phyloP scores from a whole-genome alignment of 2,888 invertebrate species.

The Papilio demoleus region DNA sequence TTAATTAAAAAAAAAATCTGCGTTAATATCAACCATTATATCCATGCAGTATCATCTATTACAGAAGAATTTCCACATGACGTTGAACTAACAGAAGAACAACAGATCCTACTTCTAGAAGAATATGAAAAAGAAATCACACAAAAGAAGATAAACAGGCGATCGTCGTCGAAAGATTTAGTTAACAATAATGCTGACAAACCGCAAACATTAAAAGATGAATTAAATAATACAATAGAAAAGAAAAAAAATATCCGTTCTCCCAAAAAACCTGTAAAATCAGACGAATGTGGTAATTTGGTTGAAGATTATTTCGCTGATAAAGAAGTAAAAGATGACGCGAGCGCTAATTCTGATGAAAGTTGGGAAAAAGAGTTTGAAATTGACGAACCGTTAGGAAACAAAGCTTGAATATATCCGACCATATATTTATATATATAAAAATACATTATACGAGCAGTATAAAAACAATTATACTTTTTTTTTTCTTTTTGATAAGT shows the following conservation, averaged over 20 bases:
- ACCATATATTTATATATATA: conserved; percentile 24
- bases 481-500: too few relatives aligned
- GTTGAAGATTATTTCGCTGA: conserved; percentile 82
- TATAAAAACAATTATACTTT: too few relatives aligned
- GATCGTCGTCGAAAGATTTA: conserved; percentile 59
- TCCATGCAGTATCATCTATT: conserved; percentile 47
- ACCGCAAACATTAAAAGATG: conserved; percentile 61
- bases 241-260: conserved; percentile 58
- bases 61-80: conserved; percentile 86
- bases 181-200: conserved; percentile 67
- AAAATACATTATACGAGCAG: conserved; percentile 4
- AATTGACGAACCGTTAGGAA: conserved; percentile 66
- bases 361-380: conserved; percentile 86
- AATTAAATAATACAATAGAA: conserved; percentile 57
- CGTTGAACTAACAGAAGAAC: conserved; percentile 88
- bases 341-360: conserved; percentile 80
- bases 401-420: conserved; percentile 37
- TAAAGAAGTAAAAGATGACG: conserved; percentile 74
- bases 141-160: conserved; percentile 68
- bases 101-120: conserved; percentile 86
- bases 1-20: too few relatives aligned
- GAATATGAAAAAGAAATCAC: conserved; percentile 87
- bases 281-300: conserved; percentile 75
- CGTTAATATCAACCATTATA: not conserved
- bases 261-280: conserved; percentile 65